These are phyloP conservation scores for Aleiodes leptofemur DNA, from an alignment of 2,888 invertebrate species.

Conservation along the genomic window DNA sequence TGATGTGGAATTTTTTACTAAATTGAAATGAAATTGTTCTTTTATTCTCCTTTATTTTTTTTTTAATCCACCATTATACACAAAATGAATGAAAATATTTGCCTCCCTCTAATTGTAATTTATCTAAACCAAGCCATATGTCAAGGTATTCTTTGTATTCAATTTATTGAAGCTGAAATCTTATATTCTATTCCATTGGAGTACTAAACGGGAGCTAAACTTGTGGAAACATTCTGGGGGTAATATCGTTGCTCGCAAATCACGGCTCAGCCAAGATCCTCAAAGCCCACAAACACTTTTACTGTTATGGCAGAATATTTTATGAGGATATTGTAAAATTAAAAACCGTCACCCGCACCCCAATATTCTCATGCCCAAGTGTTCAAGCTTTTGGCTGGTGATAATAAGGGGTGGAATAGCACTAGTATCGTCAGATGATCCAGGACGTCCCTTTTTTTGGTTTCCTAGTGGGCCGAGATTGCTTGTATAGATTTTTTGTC, in stretches of 20 bases:
- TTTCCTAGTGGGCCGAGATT: conserved; percentile 29
- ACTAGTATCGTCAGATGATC: conserved; percentile 38
- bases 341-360: conserved; percentile 66
- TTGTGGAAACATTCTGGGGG: conserved; percentile 49
- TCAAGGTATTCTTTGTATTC: conserved; percentile 13
- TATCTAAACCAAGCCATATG: neutral
- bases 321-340: conserved; percentile 74
- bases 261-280: conserved; percentile 67
- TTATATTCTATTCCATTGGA: conserved; percentile 35
- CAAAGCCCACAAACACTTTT: conserved; percentile 64
- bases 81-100: too few species aligned
- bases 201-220: conserved; percentile 46
- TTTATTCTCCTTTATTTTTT: neutral
- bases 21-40: conserved; percentile 5
- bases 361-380: conserved; percentile 53
- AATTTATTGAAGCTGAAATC: conserved; percentile 20
- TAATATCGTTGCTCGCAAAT: conserved; percentile 71
- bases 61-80: too few species aligned
- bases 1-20: conserved; percentile 1
- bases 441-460: conserved; percentile 34
- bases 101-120: conserved; percentile 4
- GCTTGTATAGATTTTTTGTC: conserved; percentile 28
- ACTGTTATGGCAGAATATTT: conserved; percentile 71
- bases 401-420: conserved; percentile 65
- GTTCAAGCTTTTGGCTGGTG: conserved; percentile 59